A percentile compares a stretch with the other conserved stretches of the same genome.
Conservation (phyloP, 2,888 invertebrate genomes). For the Exephanes ischioxanthus region DNA sequence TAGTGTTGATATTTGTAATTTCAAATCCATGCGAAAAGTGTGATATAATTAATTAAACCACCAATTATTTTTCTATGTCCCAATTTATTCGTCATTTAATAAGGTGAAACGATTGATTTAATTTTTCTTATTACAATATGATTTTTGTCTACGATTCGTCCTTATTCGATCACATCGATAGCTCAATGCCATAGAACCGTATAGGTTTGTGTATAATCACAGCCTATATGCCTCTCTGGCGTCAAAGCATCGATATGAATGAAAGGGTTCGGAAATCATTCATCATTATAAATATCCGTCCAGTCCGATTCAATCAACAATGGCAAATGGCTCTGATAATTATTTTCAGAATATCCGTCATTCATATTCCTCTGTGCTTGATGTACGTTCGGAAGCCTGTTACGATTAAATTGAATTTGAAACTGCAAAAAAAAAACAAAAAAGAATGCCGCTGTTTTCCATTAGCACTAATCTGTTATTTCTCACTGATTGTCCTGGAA, state of each 20-base stretch:
- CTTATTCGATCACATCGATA: background rate
- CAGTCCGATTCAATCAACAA: background rate
- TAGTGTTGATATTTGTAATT: too few species aligned
- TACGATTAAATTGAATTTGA: background rate
- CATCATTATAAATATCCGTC: background rate
- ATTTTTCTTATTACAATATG: background rate
- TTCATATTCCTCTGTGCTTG: too few species aligned
- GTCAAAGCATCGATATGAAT: background rate
- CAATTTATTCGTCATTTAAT: background rate
- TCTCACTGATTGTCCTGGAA: background rate
- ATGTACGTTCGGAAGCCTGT: too few species aligned
- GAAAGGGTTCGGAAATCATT: background rate
- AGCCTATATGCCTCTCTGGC: too few species aligned
- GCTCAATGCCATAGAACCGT: too few species aligned
- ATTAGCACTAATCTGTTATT: background rate
- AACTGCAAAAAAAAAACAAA: background rate
- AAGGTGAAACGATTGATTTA: background rate
- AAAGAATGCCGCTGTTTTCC: background rate
- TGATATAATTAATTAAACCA: too few species aligned
- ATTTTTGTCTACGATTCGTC: background rate
- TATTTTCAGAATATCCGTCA: conserved; percentile 1
- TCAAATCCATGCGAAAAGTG: too few species aligned
- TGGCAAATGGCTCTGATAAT: background rate
- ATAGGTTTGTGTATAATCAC: too few species aligned
- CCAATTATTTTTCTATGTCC: background rate